Evolutionary conservation across 2,888 invertebrate species (phyloP), one percentile per base, ranked within the genome.

Genomic region (Ditula angustiorana): DNA sequence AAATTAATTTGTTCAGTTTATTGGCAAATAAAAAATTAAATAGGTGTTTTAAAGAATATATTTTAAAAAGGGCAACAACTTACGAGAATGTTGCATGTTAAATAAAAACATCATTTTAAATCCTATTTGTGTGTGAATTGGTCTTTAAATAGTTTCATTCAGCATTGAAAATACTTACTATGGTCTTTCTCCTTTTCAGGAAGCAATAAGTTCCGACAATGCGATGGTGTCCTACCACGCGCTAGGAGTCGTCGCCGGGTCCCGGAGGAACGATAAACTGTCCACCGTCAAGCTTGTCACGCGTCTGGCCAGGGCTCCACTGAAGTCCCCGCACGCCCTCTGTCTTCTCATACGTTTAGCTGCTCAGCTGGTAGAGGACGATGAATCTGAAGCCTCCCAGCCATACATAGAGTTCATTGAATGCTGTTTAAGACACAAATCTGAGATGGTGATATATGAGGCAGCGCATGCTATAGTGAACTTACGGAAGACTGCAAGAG

Each of bases 391-490:
- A 5, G 91, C 95, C 0, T 95, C 96, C 57, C 95, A 96, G 52
- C 95, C 95, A 0, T 94, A 98, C 76, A 96, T 98, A 74, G 96
- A 97, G 47, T 99, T 99, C 80, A 97, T 99, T 49, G 98, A 99
- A 81, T 95, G 96, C 13, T 99, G 99, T 82, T 93, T 99, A 47
- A 95, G 99, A 0, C 99, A 99, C 85, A 99, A 99, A 92, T 98
- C 98, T 26, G 99, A 99, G 93, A 98, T 99, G 96, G 99, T 99
- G 0, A 97, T 99, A 19, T 99, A 99, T 81, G 99, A 99, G 92
- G 99, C 99, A 0, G 99, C 99, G 0, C 98, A 99, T 80, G 99
- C 99, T 2, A 96, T 99, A 73, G 99, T 99, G 0, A 98, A 98
- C 85, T 92, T 99, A 62, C 90, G 96, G 62, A 97, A 97, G 52